phyloP scores from a whole-genome alignment of 2,113 vertebrate genomes.

The Sorex fumeus region DNA sequence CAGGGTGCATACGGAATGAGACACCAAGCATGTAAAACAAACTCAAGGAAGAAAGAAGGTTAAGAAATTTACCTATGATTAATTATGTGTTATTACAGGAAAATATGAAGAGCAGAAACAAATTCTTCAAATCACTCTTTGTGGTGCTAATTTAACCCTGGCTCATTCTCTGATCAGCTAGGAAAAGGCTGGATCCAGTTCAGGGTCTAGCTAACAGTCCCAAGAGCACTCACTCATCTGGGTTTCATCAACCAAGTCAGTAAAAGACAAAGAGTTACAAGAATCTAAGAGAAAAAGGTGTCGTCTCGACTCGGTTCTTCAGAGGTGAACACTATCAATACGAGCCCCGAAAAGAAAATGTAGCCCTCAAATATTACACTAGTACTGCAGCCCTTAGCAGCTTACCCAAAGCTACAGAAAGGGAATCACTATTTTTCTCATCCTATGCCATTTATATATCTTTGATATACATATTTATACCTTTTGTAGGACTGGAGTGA shows the following conservation, averaged over 20 bases:
- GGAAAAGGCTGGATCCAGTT: background rate
- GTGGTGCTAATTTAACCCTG: background rate
- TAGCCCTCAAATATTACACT: background rate
- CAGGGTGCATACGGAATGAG: background rate
- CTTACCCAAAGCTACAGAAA: no score
- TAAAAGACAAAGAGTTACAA: background rate
- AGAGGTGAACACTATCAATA: no score
- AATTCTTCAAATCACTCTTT: background rate
- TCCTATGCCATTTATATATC: no score
- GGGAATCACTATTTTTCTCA: no score
- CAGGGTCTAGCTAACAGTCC: background rate
- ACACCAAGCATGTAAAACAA: background rate
- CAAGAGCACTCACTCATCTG: background rate
- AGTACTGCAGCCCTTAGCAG: no score
- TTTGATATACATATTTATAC: no score
- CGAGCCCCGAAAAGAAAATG: background rate
- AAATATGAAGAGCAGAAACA: background rate
- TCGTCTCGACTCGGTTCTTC: background rate
- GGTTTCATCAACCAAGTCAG: background rate
- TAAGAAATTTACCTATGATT: background rate
- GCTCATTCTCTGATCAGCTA: background rate
- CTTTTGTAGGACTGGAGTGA: no score
- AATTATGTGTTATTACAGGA: background rate
- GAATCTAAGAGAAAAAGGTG: background rate
- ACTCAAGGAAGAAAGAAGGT: background rate